Base-by-base conservation (phyloP, 2,888 invertebrate species). In the Eupelmus urozonus region DNA sequence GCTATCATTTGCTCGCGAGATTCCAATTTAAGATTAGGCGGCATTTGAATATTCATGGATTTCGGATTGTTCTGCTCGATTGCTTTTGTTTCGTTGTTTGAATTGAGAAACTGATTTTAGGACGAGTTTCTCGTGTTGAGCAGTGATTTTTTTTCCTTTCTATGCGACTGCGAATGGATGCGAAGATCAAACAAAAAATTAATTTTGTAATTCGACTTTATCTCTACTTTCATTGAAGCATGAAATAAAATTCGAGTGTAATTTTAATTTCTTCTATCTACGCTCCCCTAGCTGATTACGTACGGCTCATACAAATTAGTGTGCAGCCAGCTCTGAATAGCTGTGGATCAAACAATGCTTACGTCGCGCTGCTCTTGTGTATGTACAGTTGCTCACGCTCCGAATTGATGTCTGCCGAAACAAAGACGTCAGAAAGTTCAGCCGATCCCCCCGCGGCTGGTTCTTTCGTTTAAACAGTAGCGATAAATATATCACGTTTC, bases 391-490 rank as follows among this genome's bases (percentile, higher is more conserved):
- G 76, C 60, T 75, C 57, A 66, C 67, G 42, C 71, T 53, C 69
- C 72, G 82, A 76, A 82, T 82, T 80, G 80, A 82, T 81, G 79
- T 78, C 78, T 49, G 65, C 57, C 69, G 59, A 82, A 83, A 82
- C 82, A 82, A 82, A 83, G 81, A 82, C 72, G 78, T 80, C 78
- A 81, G 77, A 65, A 57, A 78, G 60, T 42, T 45, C 53, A 42
- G n/a, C n/a, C n/a, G 29, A 18, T 65, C 51, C 72, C 74, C n/a
- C 72, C 67, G 25, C 45, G 27, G 20, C 45, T 42, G 53, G 45
- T 63, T 62, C n/a, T 40, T n/a, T 40, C 16, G 59, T 20, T 40
- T 29, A 34, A 34, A 55, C 18, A 16, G 59, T 23, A 18, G 65
- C 59, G 16, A 49, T 75, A 75, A 75, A 75, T 75, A 75, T 75